Evolutionary conservation across 2,797 vertebrate species (phyloP).

Genomic region (Prunella strophiata): DNA sequence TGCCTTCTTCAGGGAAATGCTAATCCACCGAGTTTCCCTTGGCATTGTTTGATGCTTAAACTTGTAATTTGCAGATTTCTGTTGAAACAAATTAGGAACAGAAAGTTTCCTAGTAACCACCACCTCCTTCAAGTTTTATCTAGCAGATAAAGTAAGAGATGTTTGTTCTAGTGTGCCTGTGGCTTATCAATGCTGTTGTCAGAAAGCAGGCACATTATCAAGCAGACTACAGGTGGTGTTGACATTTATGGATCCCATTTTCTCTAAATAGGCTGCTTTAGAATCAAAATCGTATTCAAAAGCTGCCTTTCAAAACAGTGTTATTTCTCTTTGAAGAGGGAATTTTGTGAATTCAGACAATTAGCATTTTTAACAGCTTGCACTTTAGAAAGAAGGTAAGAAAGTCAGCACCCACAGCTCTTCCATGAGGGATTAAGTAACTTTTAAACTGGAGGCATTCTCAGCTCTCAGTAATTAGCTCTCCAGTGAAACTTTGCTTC

Average conservation of each 20-base stretch:
- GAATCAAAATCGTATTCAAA: slow-evolving; percentile 70
- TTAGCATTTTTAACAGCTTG: slow-evolving; percentile 72
- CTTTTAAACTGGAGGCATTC: slow-evolving; percentile 49
- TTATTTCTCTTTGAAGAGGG: slow-evolving; percentile 71
- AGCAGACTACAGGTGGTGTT: slow-evolving; percentile 71
- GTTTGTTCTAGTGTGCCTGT: slow-evolving; percentile 67
- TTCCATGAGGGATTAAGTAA: slow-evolving; percentile 42
- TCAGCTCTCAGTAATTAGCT: slow-evolving; percentile 60
- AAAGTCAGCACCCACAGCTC: slow-evolving; percentile 33
- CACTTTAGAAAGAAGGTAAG: slow-evolving; percentile 40
- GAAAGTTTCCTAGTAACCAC: slow-evolving; percentile 10
- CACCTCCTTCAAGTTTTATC: slow-evolving; percentile 15
- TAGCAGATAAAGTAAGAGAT: slow-evolving; percentile 38
- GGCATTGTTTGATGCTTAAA: background rate
- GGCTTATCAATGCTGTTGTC: slow-evolving; percentile 73
- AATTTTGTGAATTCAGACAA: slow-evolving; percentile 52
- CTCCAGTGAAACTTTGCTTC: slow-evolving; percentile 24
- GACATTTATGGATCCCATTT: slow-evolving; percentile 77
- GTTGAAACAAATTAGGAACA: slow-evolving; percentile 21
- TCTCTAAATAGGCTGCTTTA: slow-evolving; percentile 72
- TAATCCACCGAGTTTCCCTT: background rate
- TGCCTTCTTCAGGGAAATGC: background rate
- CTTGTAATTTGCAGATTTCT: background rate
- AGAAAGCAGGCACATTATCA: slow-evolving; percentile 64
- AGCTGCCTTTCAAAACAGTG: slow-evolving; percentile 68